Evolutionary conservation across 2,113 vertebrate species (phyloP).

Genomic region (Ptychochromis oligacanthus): DNA sequence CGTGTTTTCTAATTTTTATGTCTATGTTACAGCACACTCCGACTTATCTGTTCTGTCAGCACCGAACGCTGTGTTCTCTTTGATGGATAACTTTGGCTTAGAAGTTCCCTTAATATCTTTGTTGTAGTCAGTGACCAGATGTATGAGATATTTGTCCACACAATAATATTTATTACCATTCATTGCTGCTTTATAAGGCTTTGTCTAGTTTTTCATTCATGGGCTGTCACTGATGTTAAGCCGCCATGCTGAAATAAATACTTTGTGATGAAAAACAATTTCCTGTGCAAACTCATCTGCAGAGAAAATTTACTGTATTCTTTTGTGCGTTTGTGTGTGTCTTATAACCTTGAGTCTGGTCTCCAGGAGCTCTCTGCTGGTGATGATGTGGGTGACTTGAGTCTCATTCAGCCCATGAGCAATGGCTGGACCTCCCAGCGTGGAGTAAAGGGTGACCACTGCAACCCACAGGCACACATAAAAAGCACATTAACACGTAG

Average conservation of each 20-base stretch:
- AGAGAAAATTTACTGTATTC: not conserved
- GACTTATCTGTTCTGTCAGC: not conserved
- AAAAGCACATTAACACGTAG: not conserved
- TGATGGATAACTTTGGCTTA: not conserved
- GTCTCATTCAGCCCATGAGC: slow-evolving; percentile 92
- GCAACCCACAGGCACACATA: slow-evolving; percentile 35
- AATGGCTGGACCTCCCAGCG: slow-evolving; percentile 92
- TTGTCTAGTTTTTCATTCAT: not conserved
- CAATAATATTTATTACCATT: not conserved
- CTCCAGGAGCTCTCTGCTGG: slow-evolving; percentile 92
- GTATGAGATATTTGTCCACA: not conserved
- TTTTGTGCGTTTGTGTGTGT: not conserved
- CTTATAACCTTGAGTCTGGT: slow-evolving; percentile 89
- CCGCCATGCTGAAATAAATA: not conserved
- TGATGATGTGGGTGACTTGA: slow-evolving; percentile 93
- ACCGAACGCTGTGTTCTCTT: not conserved
- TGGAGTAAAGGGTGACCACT: slow-evolving; percentile 96
- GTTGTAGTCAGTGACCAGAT: not conserved
- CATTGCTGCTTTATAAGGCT: rapidly evolving
- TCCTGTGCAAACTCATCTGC: not conserved
- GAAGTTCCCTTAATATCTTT: not conserved
- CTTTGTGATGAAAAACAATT: not conserved
- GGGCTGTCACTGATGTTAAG: not conserved
- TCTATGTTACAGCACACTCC: not conserved
- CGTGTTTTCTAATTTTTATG: not conserved